Base-by-base conservation (phyloP, 2,888 invertebrate species). In the Punctoribates punctum region DNA sequence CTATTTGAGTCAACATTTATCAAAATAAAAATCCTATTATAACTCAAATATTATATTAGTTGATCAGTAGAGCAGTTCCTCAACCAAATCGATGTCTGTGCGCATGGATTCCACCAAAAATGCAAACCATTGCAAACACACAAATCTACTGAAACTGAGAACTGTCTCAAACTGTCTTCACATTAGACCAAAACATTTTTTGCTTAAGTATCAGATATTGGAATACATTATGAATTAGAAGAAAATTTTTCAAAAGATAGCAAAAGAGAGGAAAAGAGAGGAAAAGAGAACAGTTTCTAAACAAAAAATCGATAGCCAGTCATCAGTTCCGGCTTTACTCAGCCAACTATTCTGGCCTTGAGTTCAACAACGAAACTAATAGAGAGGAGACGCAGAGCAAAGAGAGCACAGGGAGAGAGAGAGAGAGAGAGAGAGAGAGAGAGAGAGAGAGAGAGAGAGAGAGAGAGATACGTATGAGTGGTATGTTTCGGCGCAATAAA, bases 1-100 rank as follows among this genome's bases (percentile, higher is more conserved):
- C 70, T 70, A 70, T 70, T 70, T 65, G 23, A 70, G 23, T 15
- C 13, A 42, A 34, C 70, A 70, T 70, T 70, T 46, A 70, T 70
- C 70, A 70, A 70, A 70, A 70, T 70, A 70, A 70, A 70, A 70
- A 70, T 70, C 70, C 29, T 20, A 70, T 65, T 70, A 70, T 29
- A 29, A 23, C 70, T 70, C n/a, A 46, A 34, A 70, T 62, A 62
- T n/a, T 34, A 62, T 34, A 62, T 34, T 25, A 57, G 23, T 57
- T 57, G 57, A 57, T 57, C 57, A 57, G n/a, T 62, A 62, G 27
- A 25, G 13, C 60, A 20, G 29, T 29, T 34, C 29, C 34, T 62
- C 17, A 15, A 62, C 62, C 62, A 62, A 62, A 62, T 29, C 62
- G 6, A 27, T 60, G 29, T 34, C 29, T 62, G 29, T 62, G 62